Evolutionary conservation across 2,888 invertebrate genomes (phyloP).

Genomic region (Phyto melanocephala): DNA sequence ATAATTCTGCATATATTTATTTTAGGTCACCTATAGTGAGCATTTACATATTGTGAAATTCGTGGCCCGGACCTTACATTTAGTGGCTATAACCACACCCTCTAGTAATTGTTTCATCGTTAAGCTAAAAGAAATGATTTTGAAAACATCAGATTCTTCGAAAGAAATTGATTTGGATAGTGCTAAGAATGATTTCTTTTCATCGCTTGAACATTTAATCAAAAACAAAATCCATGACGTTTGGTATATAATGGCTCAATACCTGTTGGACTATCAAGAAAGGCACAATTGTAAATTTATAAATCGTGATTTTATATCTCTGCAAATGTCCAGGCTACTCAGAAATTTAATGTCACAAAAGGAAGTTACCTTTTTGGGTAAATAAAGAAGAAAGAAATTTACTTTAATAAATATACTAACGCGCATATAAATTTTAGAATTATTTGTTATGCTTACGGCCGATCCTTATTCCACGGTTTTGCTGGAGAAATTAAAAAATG

Average conservation of each 20-base stretch:
- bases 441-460: constrained; percentile 74
- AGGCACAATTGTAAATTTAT: constrained; percentile 69
- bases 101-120: constrained; percentile 68
- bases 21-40: constrained; percentile 67
- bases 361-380: constrained; percentile 76
- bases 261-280: constrained; percentile 74
- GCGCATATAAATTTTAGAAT: constrained; percentile 68
- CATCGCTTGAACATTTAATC: constrained; percentile 73
- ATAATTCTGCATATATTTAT: too few species aligned
- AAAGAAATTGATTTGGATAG: constrained; percentile 67
- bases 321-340: constrained; percentile 74
- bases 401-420: too few species aligned
- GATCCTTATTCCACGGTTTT: constrained; percentile 70
- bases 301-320: constrained; percentile 71
- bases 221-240: constrained; percentile 75
- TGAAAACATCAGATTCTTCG: constrained; percentile 61
- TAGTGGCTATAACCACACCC: constrained; percentile 70
- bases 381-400: not conserved
- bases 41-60: constrained; percentile 73
- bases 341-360: constrained; percentile 74
- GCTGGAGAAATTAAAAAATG: constrained; percentile 72
- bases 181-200: constrained; percentile 73
- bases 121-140: constrained; percentile 66
- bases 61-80: constrained; percentile 72
- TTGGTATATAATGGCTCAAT: constrained; percentile 76